Evolutionary conservation across 2,113 vertebrate species (phyloP), one percentile per base, ranked within the genome.

Genomic region (Haemorhous mexicanus): DNA sequence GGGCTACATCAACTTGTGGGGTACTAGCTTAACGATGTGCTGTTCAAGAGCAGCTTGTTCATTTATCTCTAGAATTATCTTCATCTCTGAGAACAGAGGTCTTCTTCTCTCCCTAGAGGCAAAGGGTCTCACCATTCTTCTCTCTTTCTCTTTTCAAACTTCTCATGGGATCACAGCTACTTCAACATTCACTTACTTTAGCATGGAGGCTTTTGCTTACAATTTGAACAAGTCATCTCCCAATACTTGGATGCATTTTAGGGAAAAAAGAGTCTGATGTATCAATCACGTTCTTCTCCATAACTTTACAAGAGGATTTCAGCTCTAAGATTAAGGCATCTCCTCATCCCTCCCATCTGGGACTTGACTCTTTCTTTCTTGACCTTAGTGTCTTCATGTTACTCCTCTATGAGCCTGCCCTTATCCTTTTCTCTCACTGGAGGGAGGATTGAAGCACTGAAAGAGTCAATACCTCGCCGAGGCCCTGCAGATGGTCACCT

Each of bases 381-480:
- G 55, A n/a, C 33, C 21, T n/a, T 58, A 21, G 9, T 23, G 33
- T n/a, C 55, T n/a, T 58, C 33, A 58, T 58, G 21, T n/a, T n/a
- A n/a, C 55, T n/a, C 21, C 55, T 58, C 55, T n/a, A 7, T 58
- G 55, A n/a, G 13, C 32, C 20, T 56, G 20, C 32, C 22, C 32
- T 56, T 56, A 13, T n/a, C 55, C 55, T n/a, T 56, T 21, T n/a
- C 20, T 22, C 13, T 56, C 55, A n/a, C 55, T 56, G 1, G 13
- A 22, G 55, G 32, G 32, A 56, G 55, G 55, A 22, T 5, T n/a
- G 33, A n/a, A 23, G 55, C 33, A 58, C 33, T 58, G 55, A n/a
- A n/a, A 58, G 13, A n/a, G 13, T 23, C 2, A 6, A 5, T n/a
- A 58, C n/a, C 13, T 58, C 6, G 0, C 21, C 33, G 6, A 21